These are phyloP conservation scores for Rousettus leschenaultii DNA, from an alignment of 2,113 vertebrate genomes.

Conservation along the genomic window DNA sequence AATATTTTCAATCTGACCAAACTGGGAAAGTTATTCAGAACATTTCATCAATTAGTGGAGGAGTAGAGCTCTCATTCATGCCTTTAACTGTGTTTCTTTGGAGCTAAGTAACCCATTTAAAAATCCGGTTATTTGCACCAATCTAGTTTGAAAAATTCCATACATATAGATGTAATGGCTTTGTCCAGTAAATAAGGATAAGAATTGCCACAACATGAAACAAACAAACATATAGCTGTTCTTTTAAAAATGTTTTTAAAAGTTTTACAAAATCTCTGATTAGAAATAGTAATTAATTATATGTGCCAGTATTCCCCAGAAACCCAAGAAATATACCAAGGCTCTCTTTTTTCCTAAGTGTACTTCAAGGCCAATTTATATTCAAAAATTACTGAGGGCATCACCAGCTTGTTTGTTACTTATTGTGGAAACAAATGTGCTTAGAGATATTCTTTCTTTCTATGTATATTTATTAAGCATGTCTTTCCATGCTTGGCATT, in stretches of 20 bases:
- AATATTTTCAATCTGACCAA: conserved; percentile 20
- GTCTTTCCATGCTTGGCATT: background rate
- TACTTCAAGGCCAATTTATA: conserved; percentile 10
- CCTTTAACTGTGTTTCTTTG: background rate
- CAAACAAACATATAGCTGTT: background rate
- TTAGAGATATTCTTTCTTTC: background rate
- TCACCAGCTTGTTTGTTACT: background rate
- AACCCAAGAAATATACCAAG: background rate
- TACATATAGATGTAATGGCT: background rate
- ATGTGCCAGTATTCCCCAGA: background rate
- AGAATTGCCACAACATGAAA: background rate
- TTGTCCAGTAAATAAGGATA: conserved; percentile 2
- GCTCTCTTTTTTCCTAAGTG: background rate
- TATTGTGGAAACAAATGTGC: background rate
- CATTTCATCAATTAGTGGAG: conserved; percentile 9
- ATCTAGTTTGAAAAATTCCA: conserved; percentile 34
- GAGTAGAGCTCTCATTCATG: background rate
- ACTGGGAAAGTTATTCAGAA: background rate
- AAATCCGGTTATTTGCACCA: background rate
- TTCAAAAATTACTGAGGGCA: background rate
- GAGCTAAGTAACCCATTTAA: background rate
- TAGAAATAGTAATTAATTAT: conserved; percentile 21
- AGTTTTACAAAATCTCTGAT: background rate
- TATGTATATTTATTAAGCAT: background rate
- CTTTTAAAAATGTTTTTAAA: background rate